A percentile compares a stretch with the other conserved stretches of the same genome.
phyloP scores from a whole-genome alignment of 2,113 vertebrate species.

The Emberiza fucata region DNA sequence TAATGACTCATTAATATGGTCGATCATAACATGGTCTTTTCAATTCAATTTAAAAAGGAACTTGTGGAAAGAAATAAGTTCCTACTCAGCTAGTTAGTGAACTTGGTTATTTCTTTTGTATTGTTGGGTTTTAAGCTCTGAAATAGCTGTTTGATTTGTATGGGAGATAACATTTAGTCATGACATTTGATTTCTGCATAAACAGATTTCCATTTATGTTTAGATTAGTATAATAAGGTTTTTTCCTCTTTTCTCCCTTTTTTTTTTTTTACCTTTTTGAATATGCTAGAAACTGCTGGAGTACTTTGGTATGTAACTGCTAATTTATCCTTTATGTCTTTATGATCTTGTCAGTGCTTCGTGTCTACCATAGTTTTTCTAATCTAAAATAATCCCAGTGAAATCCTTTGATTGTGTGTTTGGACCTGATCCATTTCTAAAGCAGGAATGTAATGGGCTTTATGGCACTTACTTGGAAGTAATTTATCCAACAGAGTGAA shows the following conservation, averaged over 20 bases:
- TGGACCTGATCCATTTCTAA: constrained; percentile 92
- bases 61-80: constrained; percentile 64
- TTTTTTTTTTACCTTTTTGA: background rate
- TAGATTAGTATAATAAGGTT: constrained; percentile 63
- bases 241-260: background rate
- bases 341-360: constrained; percentile 86
- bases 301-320: constrained; percentile 78
- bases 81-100: constrained; percentile 20
- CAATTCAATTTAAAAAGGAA: constrained; percentile 62
- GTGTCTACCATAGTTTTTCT: constrained; percentile 86
- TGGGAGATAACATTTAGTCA: constrained; percentile 60
- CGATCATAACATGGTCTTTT: constrained; percentile 70
- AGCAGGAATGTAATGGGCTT: constrained; percentile 92
- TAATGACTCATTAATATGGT: constrained; percentile 76
- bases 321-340: constrained; percentile 89
- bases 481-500: constrained; percentile 89
- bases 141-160: constrained; percentile 66
- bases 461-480: constrained; percentile 91
- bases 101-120: background rate
- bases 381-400: constrained; percentile 96
- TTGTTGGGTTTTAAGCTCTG: constrained; percentile 50
- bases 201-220: constrained; percentile 66
- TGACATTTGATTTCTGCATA: constrained; percentile 70
- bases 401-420: constrained; percentile 99
- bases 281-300: constrained; percentile 33